Conservation (phyloP, 2,888 invertebrate species). For the Diplolepis rosae region DNA sequence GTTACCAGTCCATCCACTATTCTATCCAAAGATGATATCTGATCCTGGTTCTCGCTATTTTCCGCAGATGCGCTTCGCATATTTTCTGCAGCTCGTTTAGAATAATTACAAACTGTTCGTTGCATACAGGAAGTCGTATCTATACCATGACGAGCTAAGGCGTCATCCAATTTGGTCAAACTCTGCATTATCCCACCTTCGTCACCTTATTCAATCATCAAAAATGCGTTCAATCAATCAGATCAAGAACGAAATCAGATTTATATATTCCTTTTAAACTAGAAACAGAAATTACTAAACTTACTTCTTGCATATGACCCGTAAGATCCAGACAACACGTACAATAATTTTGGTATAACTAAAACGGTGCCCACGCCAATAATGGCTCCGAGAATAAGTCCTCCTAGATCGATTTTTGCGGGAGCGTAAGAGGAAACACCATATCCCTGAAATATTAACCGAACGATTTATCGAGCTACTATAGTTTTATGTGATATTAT, state of each 20-base stretch:
- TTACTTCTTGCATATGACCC: conserved; percentile 83
- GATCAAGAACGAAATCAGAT: neutral
- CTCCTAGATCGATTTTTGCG: conserved; percentile 87
- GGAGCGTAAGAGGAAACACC: conserved; percentile 81
- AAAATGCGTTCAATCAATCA: neutral
- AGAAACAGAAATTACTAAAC: conserved; percentile 59
- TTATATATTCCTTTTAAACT: neutral
- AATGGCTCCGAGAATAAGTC: conserved; percentile 86
- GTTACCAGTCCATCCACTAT: conserved; percentile 65
- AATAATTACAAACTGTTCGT: conserved; percentile 80
- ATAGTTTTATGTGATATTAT: neutral
- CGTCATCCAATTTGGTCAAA: conserved; percentile 76
- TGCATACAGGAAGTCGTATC: conserved; percentile 80
- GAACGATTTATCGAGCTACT: neutral
- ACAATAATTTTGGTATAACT: conserved; percentile 85
- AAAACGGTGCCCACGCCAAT: conserved; percentile 88
- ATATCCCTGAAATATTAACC: conserved; percentile 58
- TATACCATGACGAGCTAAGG: conserved; percentile 77
- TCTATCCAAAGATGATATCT: conserved; percentile 61
- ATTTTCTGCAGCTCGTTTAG: conserved; percentile 78
- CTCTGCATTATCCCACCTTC: conserved; percentile 80
- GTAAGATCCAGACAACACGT: conserved; percentile 81
- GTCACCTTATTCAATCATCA: conserved; percentile 74
- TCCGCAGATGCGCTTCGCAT: conserved; percentile 52
- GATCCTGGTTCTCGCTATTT: conserved; percentile 47